phyloP scores from a whole-genome alignment of 53 echinoderm and acorn worm genomes.

The Crossaster papposus region DNA sequence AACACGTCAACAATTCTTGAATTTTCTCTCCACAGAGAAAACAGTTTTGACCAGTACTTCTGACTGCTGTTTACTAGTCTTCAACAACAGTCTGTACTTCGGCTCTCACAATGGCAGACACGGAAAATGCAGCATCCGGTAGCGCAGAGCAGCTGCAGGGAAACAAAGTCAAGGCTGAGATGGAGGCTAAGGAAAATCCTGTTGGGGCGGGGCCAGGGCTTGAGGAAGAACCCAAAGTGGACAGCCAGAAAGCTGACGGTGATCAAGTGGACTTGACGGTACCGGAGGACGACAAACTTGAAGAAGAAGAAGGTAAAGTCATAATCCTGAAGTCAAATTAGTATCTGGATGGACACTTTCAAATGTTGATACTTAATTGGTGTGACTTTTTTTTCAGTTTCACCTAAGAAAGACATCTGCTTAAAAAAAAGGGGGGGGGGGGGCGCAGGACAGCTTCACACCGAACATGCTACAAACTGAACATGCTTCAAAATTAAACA shows the following conservation, averaged over 20 bases:
- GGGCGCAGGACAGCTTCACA: too few species aligned
- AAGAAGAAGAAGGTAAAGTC: conserved; percentile 41
- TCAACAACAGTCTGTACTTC: neutral
- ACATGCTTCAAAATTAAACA: too few species aligned
- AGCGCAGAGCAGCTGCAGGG: conserved; percentile 38
- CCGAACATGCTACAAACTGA: too few species aligned
- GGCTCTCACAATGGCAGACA: conserved; percentile 10
- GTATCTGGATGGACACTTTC: neutral
- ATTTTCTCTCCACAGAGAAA: neutral
- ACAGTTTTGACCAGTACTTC: neutral
- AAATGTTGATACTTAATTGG: too few species aligned
- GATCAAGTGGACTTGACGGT: conserved; percentile 24
- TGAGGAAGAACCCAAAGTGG: conserved; percentile 4
- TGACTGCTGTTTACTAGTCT: conserved; percentile 18
- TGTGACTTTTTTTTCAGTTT: too few species aligned
- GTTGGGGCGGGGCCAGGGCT: neutral
- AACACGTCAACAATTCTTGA: neutral
- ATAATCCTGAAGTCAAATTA: neutral
- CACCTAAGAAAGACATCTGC: too few species aligned
- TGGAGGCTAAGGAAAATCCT: conserved; percentile 14
- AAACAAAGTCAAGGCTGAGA: conserved; percentile 26
- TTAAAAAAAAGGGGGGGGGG: too few species aligned
- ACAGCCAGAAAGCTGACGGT: neutral
- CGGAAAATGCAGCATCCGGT: neutral
- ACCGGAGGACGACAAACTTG: neutral